A percentile compares a stretch with the other conserved stretches of the same genome.
Evolutionary conservation across 2,113 vertebrate genomes (phyloP).

Genomic region (Psittacus erithacus): DNA sequence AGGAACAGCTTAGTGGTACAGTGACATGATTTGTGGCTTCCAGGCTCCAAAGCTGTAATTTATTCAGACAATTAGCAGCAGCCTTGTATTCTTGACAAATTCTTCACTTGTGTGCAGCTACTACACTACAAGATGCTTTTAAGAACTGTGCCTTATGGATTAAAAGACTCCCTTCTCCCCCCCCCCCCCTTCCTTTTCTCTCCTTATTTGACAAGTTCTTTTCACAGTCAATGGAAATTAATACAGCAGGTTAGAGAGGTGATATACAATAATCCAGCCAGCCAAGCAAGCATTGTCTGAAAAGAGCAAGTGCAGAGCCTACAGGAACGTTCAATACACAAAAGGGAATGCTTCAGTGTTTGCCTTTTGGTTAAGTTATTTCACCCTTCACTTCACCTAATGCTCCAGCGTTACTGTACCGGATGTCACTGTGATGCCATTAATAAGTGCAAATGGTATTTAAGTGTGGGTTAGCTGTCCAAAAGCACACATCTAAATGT

Average conservation of each 20-base stretch:
- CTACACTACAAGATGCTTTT: slow-evolving; percentile 37
- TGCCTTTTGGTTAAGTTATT: slow-evolving; percentile 55
- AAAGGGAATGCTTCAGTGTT: not conserved
- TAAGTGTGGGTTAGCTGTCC: not conserved
- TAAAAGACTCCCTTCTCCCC: not conserved
- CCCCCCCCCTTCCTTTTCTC: not conserved
- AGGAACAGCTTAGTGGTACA: slow-evolving; percentile 37
- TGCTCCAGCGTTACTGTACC: slow-evolving; percentile 1
- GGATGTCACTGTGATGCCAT: not conserved
- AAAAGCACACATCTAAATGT: fast-evolving
- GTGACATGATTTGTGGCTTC: slow-evolving; percentile 62
- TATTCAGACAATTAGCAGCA: slow-evolving; percentile 66
- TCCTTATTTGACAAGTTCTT: slow-evolving; percentile 57
- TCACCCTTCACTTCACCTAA: slow-evolving; percentile 33
- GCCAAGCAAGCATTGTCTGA: slow-evolving; percentile 37
- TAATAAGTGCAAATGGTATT: not conserved
- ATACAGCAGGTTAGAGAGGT: slow-evolving; percentile 65
- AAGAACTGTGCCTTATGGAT: slow-evolving; percentile 33
- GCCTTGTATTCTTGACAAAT: slow-evolving; percentile 50
- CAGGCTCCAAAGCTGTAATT: slow-evolving; percentile 54
- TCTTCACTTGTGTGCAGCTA: slow-evolving; percentile 24
- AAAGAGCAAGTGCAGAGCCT: slow-evolving; percentile 42
- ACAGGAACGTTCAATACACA: slow-evolving; percentile 39
- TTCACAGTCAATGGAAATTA: slow-evolving; percentile 67
- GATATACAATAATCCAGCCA: slow-evolving; percentile 62